Percentiles rank a stretch among this genome's conserved stretches.
These are phyloP conservation scores for Anhinga rufa DNA, from an alignment of 2,113 vertebrate genomes.

Conservation along the genomic window DNA sequence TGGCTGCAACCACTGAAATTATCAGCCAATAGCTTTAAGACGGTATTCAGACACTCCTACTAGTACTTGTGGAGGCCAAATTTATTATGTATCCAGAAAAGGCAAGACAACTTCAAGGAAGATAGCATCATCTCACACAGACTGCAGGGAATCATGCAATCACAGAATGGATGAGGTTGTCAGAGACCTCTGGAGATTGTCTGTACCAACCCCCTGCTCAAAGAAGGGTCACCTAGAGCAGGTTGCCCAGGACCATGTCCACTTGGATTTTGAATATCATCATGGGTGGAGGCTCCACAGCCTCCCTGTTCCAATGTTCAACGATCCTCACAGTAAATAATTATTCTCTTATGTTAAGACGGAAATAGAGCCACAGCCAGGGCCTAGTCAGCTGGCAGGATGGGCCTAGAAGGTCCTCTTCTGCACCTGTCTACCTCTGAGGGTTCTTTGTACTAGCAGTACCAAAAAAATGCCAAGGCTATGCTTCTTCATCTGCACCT, in stretches of 20 bases:
- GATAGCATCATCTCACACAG: background rate
- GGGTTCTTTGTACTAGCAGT: background rate
- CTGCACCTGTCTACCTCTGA: background rate
- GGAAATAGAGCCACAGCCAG: background rate
- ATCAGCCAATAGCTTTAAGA: background rate
- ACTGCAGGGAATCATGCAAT: accelerated
- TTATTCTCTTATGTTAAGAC: background rate
- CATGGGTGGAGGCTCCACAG: background rate
- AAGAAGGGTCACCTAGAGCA: background rate
- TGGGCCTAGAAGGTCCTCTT: background rate
- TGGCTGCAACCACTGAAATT: background rate
- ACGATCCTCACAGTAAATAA: background rate
- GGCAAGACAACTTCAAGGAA: background rate
- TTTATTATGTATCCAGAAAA: background rate
- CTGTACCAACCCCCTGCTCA: background rate
- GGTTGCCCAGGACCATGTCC: accelerated
- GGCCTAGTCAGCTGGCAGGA: background rate
- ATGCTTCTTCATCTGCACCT: background rate
- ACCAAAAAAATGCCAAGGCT: background rate
- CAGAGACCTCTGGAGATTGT: background rate
- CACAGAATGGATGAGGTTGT: background rate
- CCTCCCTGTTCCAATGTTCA: background rate
- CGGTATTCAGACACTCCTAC: background rate
- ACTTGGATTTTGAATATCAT: background rate
- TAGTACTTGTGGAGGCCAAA: background rate